A percentile compares a stretch with the other conserved stretches of the same genome.
phyloP scores from a whole-genome alignment of 2,888 invertebrate genomes.

The Ommatoiulus sabulosus region DNA sequence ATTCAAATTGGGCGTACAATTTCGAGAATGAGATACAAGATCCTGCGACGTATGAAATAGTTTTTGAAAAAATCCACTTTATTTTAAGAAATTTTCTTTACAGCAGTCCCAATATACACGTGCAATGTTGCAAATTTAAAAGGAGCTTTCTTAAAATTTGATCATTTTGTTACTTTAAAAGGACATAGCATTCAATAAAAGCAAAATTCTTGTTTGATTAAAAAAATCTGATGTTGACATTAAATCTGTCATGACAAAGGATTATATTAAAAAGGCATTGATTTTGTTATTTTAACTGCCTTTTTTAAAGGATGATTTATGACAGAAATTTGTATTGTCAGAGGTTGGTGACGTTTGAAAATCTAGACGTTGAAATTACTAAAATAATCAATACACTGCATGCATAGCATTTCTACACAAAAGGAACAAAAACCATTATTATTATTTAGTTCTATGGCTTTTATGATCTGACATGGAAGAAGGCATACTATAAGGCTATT shows the following conservation, averaged over 20 bases:
- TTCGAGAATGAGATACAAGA: too few species aligned
- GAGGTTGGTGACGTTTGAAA: not conserved
- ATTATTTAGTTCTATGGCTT: not conserved
- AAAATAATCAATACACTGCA: not conserved
- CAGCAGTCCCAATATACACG: too few species aligned
- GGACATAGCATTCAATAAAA: not conserved
- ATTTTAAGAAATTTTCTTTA: too few species aligned
- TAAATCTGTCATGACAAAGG: not conserved
- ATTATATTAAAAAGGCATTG: not conserved
- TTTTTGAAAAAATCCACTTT: too few species aligned
- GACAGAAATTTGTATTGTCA: not conserved
- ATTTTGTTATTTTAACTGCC: not conserved
- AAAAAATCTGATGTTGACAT: not conserved
- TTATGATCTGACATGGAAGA: not conserved
- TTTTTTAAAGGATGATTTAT: not conserved
- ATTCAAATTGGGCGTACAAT: too few species aligned
- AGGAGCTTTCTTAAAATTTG: too few species aligned
- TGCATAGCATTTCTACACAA: not conserved
- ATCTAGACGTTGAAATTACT: not conserved
- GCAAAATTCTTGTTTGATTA: not conserved
- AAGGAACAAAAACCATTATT: constrained; percentile 9
- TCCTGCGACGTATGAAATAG: too few species aligned
- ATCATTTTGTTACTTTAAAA: not conserved
- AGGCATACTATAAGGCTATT: not conserved
- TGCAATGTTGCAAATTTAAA: too few species aligned